Base-by-base conservation (phyloP, 2,888 invertebrate genomes). In the Choristoneura rosaceana region DNA sequence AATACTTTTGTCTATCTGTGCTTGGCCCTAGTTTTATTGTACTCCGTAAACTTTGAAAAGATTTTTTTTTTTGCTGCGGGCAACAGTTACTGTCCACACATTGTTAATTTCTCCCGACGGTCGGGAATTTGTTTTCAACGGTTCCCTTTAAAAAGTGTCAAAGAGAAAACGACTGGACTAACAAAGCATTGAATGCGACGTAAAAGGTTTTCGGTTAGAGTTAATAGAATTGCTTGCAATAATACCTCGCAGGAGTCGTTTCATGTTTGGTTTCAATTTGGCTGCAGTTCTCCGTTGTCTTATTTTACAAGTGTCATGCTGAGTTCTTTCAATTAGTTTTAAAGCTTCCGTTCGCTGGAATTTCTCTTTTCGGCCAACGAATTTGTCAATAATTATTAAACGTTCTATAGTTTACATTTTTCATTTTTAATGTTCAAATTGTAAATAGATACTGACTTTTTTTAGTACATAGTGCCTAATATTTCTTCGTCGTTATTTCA, bases 21-120 rank as follows among this genome's bases (percentile, higher is more conserved):
- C 82, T 81, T 80, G 74, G 80, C 82, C 80, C 84, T 78, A 78
- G 78, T 88, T 90, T 90, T 90, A 89, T 89, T 87, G 83, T 80
- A 62, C 82, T 75, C 79, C 79, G 80, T 80, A 83, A 86, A 83
- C 80, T 85, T 87, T 81, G 76, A 82, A 85, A 87, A 78, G 78
- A 76, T 82, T 86, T 87, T 71, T 86, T 86, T 87, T 73, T 89
- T 84, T 84, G 82, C 79, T 80, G 77, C 69, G 76, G 71, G 80
- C 86, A 76, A 83, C 79, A 83, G 82, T 83, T 86, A 85, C 83
- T 82, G 76, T 73, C 79, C 79, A 76, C 77, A 80, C 83, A 85
- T 87, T 88, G 87, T 87, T 59, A 82, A 83, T 84, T 82, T 84
- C 80, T 81, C 78, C 81, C 77, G 76, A 77, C 74, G 74, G 76